Percentiles rank a stretch among this genome's conserved stretches.
Evolutionary conservation across 2,797 vertebrate genomes (phyloP).

Genomic region (Lutra lutra): DNA sequence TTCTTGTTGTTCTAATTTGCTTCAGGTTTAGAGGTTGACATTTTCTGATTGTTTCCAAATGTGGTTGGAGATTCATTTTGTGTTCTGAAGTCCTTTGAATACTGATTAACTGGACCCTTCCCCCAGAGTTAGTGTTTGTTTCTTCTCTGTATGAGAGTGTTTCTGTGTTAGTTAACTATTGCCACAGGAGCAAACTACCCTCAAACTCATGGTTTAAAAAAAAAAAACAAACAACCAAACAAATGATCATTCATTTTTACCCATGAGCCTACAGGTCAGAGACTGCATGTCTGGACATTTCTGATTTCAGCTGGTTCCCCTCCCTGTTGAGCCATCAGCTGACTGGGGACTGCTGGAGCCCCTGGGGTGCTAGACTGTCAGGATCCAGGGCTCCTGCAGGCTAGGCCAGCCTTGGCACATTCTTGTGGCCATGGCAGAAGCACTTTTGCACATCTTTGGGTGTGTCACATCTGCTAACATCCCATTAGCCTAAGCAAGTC

Average conservation of each 20-base stretch:
- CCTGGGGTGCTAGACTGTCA: not conserved
- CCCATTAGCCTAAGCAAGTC: not conserved
- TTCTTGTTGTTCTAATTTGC: not conserved
- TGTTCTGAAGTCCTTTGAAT: not conserved
- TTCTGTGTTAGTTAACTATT: not conserved
- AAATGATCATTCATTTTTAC: not conserved
- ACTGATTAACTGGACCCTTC: not conserved
- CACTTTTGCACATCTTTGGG: not conserved
- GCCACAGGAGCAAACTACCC: not conserved
- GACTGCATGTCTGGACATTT: not conserved
- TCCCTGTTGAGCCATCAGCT: not conserved
- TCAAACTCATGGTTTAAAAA: not conserved
- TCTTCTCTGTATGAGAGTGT: not conserved
- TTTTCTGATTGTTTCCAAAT: not conserved
- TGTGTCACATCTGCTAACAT: not conserved
- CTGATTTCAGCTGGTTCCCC: not conserved
- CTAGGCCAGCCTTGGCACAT: too few species aligned
- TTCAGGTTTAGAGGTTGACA: not conserved
- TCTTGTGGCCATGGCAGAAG: not conserved
- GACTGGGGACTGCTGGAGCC: not conserved
- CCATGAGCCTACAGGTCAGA: not conserved
- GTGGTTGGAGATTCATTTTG: not conserved
- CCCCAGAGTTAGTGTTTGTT: not conserved
- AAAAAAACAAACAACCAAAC: too few species aligned
- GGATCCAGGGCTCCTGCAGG: not conserved